These are phyloP conservation scores for Drosophila albomicans DNA, from an alignment of 1,140 invertebrate genomes.

Conservation along the genomic window DNA sequence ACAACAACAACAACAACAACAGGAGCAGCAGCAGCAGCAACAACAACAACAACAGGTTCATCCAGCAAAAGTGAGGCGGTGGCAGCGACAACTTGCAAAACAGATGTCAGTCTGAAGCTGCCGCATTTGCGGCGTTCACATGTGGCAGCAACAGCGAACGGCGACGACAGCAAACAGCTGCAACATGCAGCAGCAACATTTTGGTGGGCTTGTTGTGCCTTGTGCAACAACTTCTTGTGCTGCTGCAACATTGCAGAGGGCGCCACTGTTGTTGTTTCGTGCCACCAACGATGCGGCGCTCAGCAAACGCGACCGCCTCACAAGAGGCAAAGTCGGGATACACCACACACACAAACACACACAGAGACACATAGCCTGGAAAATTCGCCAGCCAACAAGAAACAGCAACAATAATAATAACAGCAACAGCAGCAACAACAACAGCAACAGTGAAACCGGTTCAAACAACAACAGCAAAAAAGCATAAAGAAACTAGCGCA, in stretches of 20 bases:
- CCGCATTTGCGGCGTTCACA: slow-evolving; percentile 40
- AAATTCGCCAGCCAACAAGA: slow-evolving; percentile 68
- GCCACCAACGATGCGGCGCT: slow-evolving; percentile 81
- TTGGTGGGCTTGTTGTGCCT: slow-evolving; percentile 22
- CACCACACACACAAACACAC: slow-evolving; percentile 7
- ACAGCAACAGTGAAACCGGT: slow-evolving; percentile 61
- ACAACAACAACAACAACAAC: too few relatives aligned
- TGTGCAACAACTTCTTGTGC: slow-evolving; percentile 66
- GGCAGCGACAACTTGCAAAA: slow-evolving; percentile 50
- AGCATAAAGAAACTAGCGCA: slow-evolving; percentile 72
- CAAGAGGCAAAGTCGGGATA: slow-evolving; percentile 70
- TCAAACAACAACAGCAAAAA: slow-evolving; percentile 52
- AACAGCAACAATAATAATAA: slow-evolving; percentile 42
- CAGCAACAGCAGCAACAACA: slow-evolving; percentile 33
- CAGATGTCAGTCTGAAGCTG: slow-evolving; percentile 66
- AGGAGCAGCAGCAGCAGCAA: slow-evolving; percentile 25
- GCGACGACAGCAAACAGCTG: slow-evolving; percentile 60
- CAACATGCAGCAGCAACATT: slow-evolving; percentile 75
- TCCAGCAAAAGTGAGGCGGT: slow-evolving; percentile 45
- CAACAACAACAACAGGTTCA: slow-evolving; percentile 56
- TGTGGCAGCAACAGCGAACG: slow-evolving; percentile 33
- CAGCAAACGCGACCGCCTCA: slow-evolving; percentile 58
- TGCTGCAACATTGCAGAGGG: slow-evolving; percentile 84
- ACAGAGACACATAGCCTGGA: slow-evolving; percentile 51
- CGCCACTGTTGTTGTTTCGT: slow-evolving; percentile 84